Evolutionary conservation across 2,888 invertebrate genomes (phyloP).

Genomic region (Euzetes globulus): DNA sequence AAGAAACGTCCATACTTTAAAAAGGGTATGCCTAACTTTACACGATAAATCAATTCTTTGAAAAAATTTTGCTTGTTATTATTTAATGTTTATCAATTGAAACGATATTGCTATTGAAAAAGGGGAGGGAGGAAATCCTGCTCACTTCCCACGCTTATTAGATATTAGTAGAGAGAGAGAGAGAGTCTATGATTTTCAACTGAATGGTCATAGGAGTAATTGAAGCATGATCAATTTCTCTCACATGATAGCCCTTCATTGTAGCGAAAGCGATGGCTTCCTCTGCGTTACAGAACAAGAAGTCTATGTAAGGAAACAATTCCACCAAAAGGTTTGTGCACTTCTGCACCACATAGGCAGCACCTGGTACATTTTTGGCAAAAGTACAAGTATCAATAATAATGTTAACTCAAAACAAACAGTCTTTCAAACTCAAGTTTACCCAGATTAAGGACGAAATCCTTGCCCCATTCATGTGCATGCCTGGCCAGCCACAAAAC

Average conservation of each 20-base stretch:
- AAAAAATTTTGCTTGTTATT: too few relatives aligned
- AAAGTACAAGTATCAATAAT: too few relatives aligned
- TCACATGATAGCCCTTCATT: constrained; percentile 60
- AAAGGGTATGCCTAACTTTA: too few relatives aligned
- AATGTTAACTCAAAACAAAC: constrained; percentile 55
- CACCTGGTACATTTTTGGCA: background rate
- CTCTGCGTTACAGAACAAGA: constrained; percentile 65
- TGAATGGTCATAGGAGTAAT: background rate
- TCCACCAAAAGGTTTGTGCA: constrained; percentile 72
- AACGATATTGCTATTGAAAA: too few relatives aligned
- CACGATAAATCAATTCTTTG: too few relatives aligned
- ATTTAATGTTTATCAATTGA: too few relatives aligned
- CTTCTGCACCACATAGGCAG: constrained; percentile 56
- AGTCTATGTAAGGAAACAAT: constrained; percentile 82
- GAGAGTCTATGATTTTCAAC: background rate
- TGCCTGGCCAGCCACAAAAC: constrained; percentile 16
- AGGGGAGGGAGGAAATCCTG: too few relatives aligned
- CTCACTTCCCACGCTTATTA: too few relatives aligned
- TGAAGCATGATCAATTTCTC: background rate
- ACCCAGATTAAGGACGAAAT: constrained; percentile 46
- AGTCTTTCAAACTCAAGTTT: constrained; percentile 87
- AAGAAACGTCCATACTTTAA: too few relatives aligned
- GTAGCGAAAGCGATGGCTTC: constrained; percentile 59
- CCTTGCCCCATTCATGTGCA: constrained; percentile 28
- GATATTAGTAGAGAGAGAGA: too few relatives aligned